phyloP scores from a whole-genome alignment of 2,113 vertebrate species.

The Ammodramus savannarum region DNA sequence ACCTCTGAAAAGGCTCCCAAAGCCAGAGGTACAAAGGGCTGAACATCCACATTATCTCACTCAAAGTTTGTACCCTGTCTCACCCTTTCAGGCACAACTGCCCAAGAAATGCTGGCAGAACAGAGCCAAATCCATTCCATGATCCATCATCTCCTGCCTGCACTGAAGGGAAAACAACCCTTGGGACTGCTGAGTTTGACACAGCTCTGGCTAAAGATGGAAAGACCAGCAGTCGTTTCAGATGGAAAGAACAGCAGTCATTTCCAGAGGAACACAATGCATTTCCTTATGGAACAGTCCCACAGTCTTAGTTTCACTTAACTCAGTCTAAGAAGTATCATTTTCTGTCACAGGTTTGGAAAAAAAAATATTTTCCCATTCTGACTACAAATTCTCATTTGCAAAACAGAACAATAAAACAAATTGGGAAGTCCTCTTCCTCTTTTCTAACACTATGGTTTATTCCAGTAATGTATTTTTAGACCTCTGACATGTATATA shows the following conservation, averaged over 20 bases:
- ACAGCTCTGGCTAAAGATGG: background rate
- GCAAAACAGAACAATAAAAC: background rate
- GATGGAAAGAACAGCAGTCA: background rate
- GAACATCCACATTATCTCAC: background rate
- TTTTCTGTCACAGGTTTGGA: background rate
- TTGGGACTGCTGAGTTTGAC: background rate
- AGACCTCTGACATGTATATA: constrained; percentile 18
- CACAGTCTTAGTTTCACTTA: background rate
- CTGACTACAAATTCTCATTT: background rate
- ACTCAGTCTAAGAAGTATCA: background rate
- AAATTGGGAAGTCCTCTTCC: background rate
- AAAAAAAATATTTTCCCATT: background rate
- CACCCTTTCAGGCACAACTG: background rate
- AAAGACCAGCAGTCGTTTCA: background rate
- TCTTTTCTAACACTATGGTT: background rate
- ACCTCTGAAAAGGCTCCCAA: background rate
- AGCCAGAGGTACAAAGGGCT: background rate
- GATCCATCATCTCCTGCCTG: background rate
- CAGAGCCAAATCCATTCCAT: background rate
- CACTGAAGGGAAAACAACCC: background rate
- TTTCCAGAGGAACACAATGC: background rate
- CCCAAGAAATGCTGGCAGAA: background rate
- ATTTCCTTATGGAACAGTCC: background rate
- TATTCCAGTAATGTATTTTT: constrained; percentile 4
- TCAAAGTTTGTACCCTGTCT: background rate